A percentile compares a stretch with the other conserved stretches of the same genome.
These are phyloP conservation scores for Ochotona curzoniae DNA, from an alignment of 2,113 vertebrate species.

Conservation along the genomic window DNA sequence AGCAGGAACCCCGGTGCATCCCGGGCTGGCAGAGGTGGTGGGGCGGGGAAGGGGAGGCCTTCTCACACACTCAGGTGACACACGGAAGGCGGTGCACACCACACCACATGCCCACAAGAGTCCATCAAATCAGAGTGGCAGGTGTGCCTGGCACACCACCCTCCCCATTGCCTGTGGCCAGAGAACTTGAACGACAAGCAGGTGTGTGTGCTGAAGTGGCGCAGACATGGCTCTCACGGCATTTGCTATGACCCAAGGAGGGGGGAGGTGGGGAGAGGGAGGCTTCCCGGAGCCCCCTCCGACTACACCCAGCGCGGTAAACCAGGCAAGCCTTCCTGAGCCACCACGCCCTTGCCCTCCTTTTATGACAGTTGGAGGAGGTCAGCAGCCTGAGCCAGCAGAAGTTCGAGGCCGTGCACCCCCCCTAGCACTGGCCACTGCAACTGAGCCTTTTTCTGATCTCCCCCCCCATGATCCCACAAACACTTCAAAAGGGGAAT, in stretches of 20 bases:
- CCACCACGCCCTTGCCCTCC: not conserved
- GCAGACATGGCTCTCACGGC: fast-evolving
- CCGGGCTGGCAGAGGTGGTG: no score
- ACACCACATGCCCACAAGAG: no score
- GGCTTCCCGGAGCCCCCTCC: no score
- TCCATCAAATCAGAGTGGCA: fast-evolving
- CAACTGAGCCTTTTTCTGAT: not conserved
- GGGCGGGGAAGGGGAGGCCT: fast-evolving
- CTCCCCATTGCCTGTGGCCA: no score
- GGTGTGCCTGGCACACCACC: no score
- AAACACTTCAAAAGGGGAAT: not conserved
- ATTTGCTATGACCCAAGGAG: fast-evolving
- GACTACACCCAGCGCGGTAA: fast-evolving
- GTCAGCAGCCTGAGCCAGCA: not conserved
- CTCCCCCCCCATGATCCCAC: not conserved
- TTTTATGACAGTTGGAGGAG: not conserved
- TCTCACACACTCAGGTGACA: fast-evolving
- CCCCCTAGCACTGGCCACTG: no score
- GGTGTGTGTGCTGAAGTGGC: fast-evolving
- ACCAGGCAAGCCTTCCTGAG: fast-evolving
- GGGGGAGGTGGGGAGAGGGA: no score
- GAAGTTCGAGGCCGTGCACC: fast-evolving
- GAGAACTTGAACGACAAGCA: not conserved
- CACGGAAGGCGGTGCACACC: fast-evolving
- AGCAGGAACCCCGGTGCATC: no score